A percentile compares a stretch with the other conserved stretches of the same genome.
phyloP scores from a whole-genome alignment of 2,113 vertebrate genomes.

The Pagrus major region DNA sequence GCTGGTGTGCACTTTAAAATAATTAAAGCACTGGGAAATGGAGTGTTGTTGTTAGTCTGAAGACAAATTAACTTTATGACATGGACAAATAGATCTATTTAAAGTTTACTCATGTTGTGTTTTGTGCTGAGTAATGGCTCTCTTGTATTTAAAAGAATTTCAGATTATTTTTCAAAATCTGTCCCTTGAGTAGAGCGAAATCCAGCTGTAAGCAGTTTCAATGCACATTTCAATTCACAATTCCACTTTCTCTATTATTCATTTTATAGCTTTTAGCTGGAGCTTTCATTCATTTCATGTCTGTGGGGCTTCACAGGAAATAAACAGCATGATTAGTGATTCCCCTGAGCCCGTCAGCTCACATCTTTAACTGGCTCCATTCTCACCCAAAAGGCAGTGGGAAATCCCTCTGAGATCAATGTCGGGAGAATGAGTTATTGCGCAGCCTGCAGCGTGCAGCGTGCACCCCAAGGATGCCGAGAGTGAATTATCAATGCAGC shows the following conservation, averaged over 20 bases:
- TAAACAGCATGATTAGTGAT: constrained; percentile 28
- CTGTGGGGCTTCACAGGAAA: constrained; percentile 40
- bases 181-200: constrained; percentile 2
- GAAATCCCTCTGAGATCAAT: constrained; percentile 58
- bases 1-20: constrained; percentile 5
- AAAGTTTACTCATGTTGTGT: not conserved
- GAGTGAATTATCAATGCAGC: constrained; percentile 57
- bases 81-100: not conserved
- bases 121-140: not conserved
- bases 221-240: not conserved
- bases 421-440: constrained; percentile 58
- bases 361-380: constrained; percentile 47
- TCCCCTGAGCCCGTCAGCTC: constrained; percentile 40
- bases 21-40: constrained; percentile 23
- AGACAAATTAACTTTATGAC: constrained; percentile 23
- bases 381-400: constrained; percentile 46
- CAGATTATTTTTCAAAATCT: constrained; percentile 2
- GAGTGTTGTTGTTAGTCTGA: constrained; percentile 17
- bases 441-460: constrained; percentile 16
- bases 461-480: not conserved
- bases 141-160: constrained; percentile 4
- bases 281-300: constrained; percentile 49
- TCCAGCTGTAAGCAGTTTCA: constrained; percentile 4
- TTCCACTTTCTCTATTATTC: constrained; percentile 29
- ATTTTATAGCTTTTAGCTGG: constrained; percentile 12